Conservation (phyloP, 1,140 invertebrate genomes). For the Micrasema minimum region DNA sequence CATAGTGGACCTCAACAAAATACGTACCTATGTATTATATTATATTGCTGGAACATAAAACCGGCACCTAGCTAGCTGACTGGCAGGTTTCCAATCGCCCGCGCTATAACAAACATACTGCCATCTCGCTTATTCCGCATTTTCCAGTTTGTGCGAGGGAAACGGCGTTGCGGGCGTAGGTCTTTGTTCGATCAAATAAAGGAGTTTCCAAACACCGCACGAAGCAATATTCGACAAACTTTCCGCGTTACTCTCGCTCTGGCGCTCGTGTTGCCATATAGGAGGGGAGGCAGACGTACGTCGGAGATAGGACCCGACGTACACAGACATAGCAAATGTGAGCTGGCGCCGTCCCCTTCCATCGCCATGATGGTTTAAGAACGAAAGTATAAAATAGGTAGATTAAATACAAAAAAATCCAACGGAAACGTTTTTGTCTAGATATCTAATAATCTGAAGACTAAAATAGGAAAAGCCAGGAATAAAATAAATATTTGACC, state of each 20-base stretch:
- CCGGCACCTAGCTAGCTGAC: conserved; percentile 50
- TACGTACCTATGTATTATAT: conserved; percentile 35
- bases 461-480: too few relatives aligned
- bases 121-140: conserved; percentile 32
- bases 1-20: conserved; percentile 44
- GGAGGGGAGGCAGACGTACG: conserved; percentile 15
- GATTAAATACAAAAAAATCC: too few relatives aligned
- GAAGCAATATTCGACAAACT: not conserved
- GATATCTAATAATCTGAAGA: too few relatives aligned
- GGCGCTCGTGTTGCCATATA: conserved; percentile 6
- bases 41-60: conserved; percentile 47
- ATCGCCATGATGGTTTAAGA: conserved; percentile 13
- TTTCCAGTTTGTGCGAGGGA: conserved; percentile 11
- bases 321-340: conserved; percentile 48
- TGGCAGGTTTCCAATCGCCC: conserved; percentile 52
- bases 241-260: conserved; percentile 7
- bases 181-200: conserved; percentile 30
- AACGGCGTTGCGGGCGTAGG: conserved; percentile 15
- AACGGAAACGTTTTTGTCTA: too few relatives aligned
- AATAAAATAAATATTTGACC: too few relatives aligned
- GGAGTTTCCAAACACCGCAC: conserved; percentile 35
- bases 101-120: conserved; percentile 21
- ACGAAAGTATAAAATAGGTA: too few relatives aligned
- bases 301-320: conserved; percentile 18
- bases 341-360: conserved; percentile 51